Evolutionary conservation across 2,888 invertebrate genomes (phyloP).

Genomic region (Choreutis nemorana): DNA sequence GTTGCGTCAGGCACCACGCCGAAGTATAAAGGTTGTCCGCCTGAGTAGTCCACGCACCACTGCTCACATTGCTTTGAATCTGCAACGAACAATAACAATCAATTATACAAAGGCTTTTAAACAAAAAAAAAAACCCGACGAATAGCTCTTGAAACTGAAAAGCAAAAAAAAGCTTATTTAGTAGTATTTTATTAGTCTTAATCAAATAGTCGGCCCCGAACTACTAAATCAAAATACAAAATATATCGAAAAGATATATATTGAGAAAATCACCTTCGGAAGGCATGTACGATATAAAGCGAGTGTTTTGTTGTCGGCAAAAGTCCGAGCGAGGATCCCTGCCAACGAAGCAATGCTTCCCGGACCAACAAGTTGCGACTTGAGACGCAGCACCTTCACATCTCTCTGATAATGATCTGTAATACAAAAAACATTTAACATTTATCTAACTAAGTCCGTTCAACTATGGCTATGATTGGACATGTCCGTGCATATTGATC

Average conservation of each 20-base stretch:
- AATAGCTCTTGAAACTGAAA: no score
- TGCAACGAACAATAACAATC: constrained; percentile 11
- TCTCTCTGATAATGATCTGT: constrained; percentile 28
- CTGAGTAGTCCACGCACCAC: constrained; percentile 48
- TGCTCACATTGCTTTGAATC: constrained; percentile 46
- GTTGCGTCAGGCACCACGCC: constrained; percentile 46
- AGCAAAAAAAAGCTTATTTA: no score
- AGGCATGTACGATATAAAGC: constrained; percentile 40
- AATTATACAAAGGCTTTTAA: no score
- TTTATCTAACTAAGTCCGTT: no score
- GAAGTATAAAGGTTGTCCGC: constrained; percentile 34
- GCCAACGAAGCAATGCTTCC: constrained; percentile 30
- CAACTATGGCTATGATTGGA: no score
- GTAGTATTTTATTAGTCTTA: no score
- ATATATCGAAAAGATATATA: no score
- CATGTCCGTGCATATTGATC: no score
- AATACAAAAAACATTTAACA: no score
- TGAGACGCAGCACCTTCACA: constrained; percentile 51
- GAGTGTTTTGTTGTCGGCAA: constrained; percentile 34
- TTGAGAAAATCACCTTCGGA: constrained; percentile 39
- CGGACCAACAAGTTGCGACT: constrained; percentile 46
- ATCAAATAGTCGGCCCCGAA: no score
- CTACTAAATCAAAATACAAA: no score
- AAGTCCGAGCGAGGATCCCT: constrained; percentile 40
- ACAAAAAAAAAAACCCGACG: no score